Percentiles rank a stretch among this genome's conserved stretches.
Conservation (phyloP, 2,113 vertebrate genomes). For the Labeo catla region DNA sequence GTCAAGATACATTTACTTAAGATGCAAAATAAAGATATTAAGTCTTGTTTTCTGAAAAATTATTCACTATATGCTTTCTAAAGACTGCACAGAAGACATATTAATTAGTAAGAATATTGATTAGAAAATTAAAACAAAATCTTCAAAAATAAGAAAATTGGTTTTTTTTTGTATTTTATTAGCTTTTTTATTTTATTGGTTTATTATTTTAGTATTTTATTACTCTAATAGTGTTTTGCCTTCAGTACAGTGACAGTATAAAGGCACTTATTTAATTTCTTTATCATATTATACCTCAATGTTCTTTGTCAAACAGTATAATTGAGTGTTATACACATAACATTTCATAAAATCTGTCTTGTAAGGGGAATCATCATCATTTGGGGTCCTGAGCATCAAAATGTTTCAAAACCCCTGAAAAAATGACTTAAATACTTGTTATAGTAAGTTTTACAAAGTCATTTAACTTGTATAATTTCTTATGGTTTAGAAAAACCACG, state of each 20-base stretch:
- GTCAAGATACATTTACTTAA: background rate
- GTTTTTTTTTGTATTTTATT: too few relatives aligned
- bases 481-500: background rate
- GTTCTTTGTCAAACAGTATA: background rate
- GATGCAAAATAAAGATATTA: too few relatives aligned
- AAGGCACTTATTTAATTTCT: background rate
- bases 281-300: background rate
- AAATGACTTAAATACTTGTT: background rate
- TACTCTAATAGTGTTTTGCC: background rate
- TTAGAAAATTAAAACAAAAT: background rate
- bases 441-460: background rate
- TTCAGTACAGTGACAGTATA: background rate
- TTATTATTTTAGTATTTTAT: background rate
- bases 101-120: background rate
- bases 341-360: background rate
- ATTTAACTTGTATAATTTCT: background rate
- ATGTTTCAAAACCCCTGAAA: background rate
- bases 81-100: background rate
- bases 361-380: background rate
- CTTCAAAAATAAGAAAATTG: background rate
- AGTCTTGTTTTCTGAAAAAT: background rate
- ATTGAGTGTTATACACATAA: background rate
- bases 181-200: background rate
- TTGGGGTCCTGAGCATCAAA: background rate
- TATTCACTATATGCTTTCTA: background rate